Conservation (phyloP, 2,797 vertebrate genomes). For the Sandelia bainsii region DNA sequence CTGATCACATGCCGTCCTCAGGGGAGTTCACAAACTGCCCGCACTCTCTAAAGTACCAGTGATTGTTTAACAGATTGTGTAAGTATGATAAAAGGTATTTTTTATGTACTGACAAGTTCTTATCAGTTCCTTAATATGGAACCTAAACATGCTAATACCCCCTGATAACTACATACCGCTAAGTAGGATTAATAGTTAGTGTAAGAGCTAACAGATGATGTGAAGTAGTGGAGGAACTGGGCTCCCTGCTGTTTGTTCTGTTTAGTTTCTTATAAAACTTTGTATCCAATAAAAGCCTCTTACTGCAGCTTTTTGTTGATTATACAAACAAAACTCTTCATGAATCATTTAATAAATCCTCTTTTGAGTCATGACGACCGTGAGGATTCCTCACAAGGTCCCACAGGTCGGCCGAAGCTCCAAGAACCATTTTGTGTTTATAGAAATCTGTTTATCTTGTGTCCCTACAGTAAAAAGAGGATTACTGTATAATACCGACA, state of each 20-base stretch:
- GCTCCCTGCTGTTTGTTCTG: not conserved
- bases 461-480: not conserved
- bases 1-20: constrained; percentile 49
- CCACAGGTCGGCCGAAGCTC: not conserved
- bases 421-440: not conserved
- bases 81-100: not conserved
- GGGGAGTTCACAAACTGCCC: constrained; percentile 24
- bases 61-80: not conserved
- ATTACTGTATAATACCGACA: not conserved
- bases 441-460: not conserved
- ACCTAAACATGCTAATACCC: constrained; percentile 25
- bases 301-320: not conserved
- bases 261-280: not conserved
- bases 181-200: not conserved
- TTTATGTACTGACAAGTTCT: constrained; percentile 15
- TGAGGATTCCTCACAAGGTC: not conserved
- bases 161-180: constrained; percentile 11
- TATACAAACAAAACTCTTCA: not conserved
- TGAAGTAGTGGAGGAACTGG: not conserved
- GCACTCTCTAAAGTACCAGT: not conserved
- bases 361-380: not conserved
- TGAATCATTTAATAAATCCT: not conserved
- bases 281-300: not conserved
- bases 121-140: constrained; percentile 31
- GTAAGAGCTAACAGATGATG: constrained; percentile 44